A percentile compares a stretch with the other conserved stretches of the same genome.
phyloP scores from a whole-genome alignment of 2,113 vertebrate genomes.

The Pampusana beccarii region DNA sequence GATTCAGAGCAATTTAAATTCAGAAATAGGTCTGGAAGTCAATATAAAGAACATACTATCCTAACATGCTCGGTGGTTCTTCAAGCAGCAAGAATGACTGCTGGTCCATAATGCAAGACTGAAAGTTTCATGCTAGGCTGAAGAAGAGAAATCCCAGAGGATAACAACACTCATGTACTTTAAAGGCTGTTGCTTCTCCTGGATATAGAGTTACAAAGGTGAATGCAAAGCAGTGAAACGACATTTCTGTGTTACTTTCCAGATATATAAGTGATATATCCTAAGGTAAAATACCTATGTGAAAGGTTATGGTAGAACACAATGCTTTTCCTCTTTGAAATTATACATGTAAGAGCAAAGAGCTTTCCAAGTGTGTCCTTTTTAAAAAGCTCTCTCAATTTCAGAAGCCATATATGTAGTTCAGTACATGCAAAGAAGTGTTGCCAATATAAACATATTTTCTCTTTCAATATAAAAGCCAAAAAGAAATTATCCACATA shows the following conservation, averaged over 20 bases:
- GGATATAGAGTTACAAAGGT: background rate
- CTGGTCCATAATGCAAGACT: background rate
- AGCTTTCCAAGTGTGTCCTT: background rate
- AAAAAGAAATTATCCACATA: background rate
- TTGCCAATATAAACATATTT: background rate
- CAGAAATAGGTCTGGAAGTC: background rate
- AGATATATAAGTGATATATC: background rate
- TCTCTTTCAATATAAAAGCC: background rate
- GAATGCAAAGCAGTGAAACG: background rate
- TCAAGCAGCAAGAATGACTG: background rate
- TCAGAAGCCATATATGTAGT: background rate
- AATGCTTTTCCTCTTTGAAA: background rate
- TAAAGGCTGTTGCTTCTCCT: background rate
- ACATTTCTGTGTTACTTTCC: background rate
- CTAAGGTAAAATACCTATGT: background rate
- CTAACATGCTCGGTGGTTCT: background rate
- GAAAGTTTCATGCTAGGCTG: background rate
- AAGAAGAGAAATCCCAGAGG: background rate
- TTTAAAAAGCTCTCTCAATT: background rate
- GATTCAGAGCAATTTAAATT: background rate
- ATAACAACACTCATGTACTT: fast-evolving
- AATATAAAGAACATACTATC: background rate
- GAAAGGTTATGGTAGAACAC: background rate
- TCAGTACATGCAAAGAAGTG: background rate
- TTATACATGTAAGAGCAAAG: background rate